A percentile compares a stretch with the other conserved stretches of the same genome.
Evolutionary conservation across 2,888 invertebrate species (phyloP).

Genomic region (Synanthedon myopaeformis): DNA sequence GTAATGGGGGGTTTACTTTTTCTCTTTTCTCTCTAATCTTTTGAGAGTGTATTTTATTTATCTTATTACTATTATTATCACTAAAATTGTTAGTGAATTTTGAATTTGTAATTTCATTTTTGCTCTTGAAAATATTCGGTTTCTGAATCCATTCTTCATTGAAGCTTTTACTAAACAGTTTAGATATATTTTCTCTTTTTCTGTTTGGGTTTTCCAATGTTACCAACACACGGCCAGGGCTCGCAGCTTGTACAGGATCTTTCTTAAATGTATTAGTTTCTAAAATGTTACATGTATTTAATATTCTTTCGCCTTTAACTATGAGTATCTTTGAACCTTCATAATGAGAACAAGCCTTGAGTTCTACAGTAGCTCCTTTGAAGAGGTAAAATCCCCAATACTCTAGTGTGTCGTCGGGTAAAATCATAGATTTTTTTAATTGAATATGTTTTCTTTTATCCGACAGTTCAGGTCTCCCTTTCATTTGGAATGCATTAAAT

Average conservation of each 20-base stretch:
- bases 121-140: slow-evolving; percentile 1
- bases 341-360: slow-evolving; percentile 84
- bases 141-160: not conserved
- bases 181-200: slow-evolving; percentile 9
- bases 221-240: slow-evolving; percentile 68
- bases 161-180: slow-evolving; percentile 1
- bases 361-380: slow-evolving; percentile 80
- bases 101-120: slow-evolving; percentile 7
- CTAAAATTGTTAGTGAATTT: slow-evolving; percentile 1
- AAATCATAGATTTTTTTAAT: slow-evolving; percentile 82
- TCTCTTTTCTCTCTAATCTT: slow-evolving; percentile 32
- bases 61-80: slow-evolving; percentile 3
- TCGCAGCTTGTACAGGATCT: slow-evolving; percentile 70
- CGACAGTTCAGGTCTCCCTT: slow-evolving; percentile 76
- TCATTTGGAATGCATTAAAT: slow-evolving; percentile 80
- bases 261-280: slow-evolving; percentile 77
- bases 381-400: slow-evolving; percentile 90
- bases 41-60: slow-evolving; percentile 4
- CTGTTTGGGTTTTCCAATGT: slow-evolving; percentile 44
- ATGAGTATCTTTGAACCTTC: slow-evolving; percentile 84
- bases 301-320: slow-evolving; percentile 81
- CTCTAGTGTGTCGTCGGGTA: slow-evolving; percentile 87
- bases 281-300: slow-evolving; percentile 82
- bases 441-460: slow-evolving; percentile 79
- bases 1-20: slow-evolving; percentile 32